A percentile compares a stretch with the other conserved stretches of the same genome.
Conservation (phyloP, 1,140 invertebrate genomes). For the Drosophila equinoxialis region DNA sequence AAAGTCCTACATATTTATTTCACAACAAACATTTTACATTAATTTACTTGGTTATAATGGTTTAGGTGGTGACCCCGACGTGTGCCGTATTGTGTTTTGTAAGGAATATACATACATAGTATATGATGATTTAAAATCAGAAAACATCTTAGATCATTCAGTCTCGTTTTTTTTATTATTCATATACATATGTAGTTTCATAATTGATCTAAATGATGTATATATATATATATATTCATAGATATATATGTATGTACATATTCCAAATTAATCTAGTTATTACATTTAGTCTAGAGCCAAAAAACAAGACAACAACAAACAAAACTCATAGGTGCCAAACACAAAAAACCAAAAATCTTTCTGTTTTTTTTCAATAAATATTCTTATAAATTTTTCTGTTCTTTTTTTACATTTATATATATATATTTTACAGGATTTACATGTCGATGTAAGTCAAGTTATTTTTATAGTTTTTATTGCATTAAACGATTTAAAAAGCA, state of each 20-base stretch:
- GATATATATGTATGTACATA: conserved; percentile 10
- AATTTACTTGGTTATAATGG: not conserved
- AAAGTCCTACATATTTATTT: not conserved
- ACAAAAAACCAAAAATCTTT: conserved; percentile 50
- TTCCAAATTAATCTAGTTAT: not conserved
- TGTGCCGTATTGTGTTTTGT: conserved; percentile 12
- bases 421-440: conserved; percentile 85
- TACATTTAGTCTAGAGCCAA: not conserved
- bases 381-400: conserved; percentile 80
- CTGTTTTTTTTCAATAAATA: conserved; percentile 68
- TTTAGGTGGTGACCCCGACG: conserved; percentile 7
- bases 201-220: not conserved
- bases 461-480: conserved; percentile 73
- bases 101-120: not conserved
- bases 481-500: conserved; percentile 31
- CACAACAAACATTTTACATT: not conserved
- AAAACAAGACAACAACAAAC: not conserved
- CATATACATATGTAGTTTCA: not conserved
- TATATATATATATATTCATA: conserved; percentile 23
- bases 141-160: not conserved
- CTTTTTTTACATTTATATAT: conserved; percentile 68
- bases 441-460: conserved; percentile 85
- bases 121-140: not conserved
- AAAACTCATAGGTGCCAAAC: conserved; percentile 16
- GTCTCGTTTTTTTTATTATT: not conserved